phyloP scores from a whole-genome alignment of 1,140 invertebrate genomes.

The Trachelipus rathkii region DNA sequence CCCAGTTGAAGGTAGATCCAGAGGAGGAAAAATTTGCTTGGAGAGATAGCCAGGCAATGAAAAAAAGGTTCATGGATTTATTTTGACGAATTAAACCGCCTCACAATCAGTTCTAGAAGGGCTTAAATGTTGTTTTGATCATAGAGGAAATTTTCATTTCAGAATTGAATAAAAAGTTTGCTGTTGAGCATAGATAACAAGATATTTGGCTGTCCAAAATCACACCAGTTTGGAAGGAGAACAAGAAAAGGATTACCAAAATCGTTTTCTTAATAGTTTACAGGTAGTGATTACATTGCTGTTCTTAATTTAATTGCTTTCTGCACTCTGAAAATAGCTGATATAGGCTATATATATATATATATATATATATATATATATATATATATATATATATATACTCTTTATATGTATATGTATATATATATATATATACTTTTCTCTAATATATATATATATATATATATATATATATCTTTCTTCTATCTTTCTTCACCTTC shows the following conservation, averaged over 20 bases:
- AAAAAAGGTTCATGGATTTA: slow-evolving; percentile 93
- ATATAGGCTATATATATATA: neutral
- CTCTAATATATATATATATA: no score
- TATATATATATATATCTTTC: no score
- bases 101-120: slow-evolving; percentile 97
- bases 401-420: no score
- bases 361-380: no score
- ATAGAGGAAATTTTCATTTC: slow-evolving; percentile 94
- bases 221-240: slow-evolving; percentile 96
- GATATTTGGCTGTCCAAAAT: slow-evolving; percentile 98
- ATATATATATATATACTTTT: no score
- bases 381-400: no score
- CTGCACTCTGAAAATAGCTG: slow-evolving; percentile 12
- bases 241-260: slow-evolving; percentile 86
- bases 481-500: no score
- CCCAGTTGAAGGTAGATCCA: slow-evolving; percentile 86
- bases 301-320: slow-evolving; percentile 55
- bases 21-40: slow-evolving; percentile 82
- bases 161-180: slow-evolving; percentile 84
- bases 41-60: slow-evolving; percentile 89
- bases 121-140: slow-evolving; percentile 96
- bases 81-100: slow-evolving; percentile 96
- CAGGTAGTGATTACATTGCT: slow-evolving; percentile 57
- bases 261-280: slow-evolving; percentile 96
- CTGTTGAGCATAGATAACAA: slow-evolving; percentile 64